phyloP scores from a whole-genome alignment of 2,113 vertebrate genomes.

The Myotis lucifugus region DNA sequence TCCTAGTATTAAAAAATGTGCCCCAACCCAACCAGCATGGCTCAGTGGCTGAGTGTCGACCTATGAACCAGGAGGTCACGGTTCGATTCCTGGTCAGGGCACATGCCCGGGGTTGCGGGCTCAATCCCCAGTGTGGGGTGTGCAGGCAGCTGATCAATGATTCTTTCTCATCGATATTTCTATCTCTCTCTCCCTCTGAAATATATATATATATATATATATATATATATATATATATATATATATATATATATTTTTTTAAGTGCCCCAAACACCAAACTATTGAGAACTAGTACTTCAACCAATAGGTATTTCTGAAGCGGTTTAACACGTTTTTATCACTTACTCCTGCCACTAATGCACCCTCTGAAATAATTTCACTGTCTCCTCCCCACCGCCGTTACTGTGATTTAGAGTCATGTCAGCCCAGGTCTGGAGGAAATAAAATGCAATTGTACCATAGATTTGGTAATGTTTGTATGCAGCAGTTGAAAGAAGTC shows the following conservation, averaged over 20 bases:
- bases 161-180: too few relatives aligned
- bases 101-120: background rate
- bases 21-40: background rate
- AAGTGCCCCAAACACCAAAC: background rate
- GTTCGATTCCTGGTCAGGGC: too few relatives aligned
- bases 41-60: too few relatives aligned
- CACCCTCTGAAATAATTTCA: background rate
- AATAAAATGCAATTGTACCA: background rate
- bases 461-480: background rate
- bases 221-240: too few relatives aligned
- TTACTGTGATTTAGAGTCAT: background rate
- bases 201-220: too few relatives aligned
- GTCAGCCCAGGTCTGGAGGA: background rate
- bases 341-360: background rate
- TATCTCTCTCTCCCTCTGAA: too few relatives aligned
- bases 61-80: too few relatives aligned
- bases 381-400: too few relatives aligned
- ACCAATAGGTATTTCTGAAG: background rate
- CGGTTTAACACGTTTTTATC: background rate
- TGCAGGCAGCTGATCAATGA: too few relatives aligned
- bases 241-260: too few relatives aligned
- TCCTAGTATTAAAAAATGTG: background rate
- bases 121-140: too few relatives aligned
- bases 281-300: background rate
- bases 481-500: background rate